Evolutionary conservation across 2,888 invertebrate genomes (phyloP).

Genomic region (Habrosyne pyritoides): DNA sequence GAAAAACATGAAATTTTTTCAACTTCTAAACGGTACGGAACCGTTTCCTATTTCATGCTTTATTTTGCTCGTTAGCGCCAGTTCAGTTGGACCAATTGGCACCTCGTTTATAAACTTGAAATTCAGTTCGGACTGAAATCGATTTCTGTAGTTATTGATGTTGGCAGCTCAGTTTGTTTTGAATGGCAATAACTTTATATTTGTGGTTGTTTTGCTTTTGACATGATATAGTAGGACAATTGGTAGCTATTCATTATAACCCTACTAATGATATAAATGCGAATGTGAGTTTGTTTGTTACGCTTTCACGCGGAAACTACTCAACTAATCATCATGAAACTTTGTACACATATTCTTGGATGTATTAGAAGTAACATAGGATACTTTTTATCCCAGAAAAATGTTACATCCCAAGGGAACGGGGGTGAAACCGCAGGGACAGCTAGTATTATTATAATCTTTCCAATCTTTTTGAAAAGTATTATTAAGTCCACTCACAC

Average conservation of each 20-base stretch:
- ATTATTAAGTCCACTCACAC: neutral
- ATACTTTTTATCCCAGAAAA: no score
- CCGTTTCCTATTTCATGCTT: slow-evolving; percentile 20
- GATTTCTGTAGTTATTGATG: slow-evolving; percentile 25
- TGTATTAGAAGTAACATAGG: no score
- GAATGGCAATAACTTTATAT: slow-evolving; percentile 8
- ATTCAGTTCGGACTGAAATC: slow-evolving; percentile 20
- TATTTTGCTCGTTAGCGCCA: slow-evolving; percentile 37
- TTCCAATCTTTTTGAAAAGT: no score
- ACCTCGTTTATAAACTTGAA: slow-evolving; percentile 34
- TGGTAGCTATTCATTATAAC: no score
- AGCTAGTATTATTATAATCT: no score
- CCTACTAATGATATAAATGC: no score
- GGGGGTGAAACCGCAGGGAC: no score
- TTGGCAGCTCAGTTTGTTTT: slow-evolving; percentile 30
- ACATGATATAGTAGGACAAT: neutral
- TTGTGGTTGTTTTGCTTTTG: neutral
- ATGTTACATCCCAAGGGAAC: no score
- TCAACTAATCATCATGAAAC: no score
- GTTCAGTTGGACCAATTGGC: slow-evolving; percentile 32
- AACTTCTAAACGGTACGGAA: slow-evolving; percentile 7
- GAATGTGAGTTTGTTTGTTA: no score
- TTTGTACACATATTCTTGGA: no score
- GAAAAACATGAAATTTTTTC: slow-evolving; percentile 7
- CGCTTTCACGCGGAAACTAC: no score